These are phyloP conservation scores for Pachyseris speciosa DNA, from an alignment of 64 coral and sea anemone species.

Conservation along the genomic window DNA sequence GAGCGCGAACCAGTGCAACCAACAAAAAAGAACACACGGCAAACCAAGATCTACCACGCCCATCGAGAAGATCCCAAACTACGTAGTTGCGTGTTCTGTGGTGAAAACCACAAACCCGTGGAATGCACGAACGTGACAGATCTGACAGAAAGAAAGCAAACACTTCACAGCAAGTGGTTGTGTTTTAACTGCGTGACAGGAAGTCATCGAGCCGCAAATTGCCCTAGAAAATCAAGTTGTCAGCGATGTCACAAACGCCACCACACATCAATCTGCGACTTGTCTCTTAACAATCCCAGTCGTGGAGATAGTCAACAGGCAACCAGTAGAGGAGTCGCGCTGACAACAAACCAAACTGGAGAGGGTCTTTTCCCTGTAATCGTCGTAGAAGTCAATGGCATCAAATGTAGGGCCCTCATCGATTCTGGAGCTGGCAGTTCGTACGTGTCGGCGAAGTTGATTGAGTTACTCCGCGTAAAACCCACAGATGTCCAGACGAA, in stretches of 20 bases:
- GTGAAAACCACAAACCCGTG: slow-evolving; percentile 22
- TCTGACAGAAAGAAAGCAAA: slow-evolving; percentile 6
- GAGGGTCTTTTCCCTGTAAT: no score
- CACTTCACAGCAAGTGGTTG: background rate
- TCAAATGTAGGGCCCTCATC: no score
- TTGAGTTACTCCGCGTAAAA: background rate
- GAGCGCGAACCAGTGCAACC: background rate
- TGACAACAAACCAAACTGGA: background rate
- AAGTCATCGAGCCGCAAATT: slow-evolving; percentile 22
- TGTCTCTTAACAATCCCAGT: no score
- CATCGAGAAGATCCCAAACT: background rate
- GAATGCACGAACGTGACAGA: slow-evolving; percentile 5
- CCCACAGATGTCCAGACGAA: background rate
- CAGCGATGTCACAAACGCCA: background rate
- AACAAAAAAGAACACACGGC: background rate
- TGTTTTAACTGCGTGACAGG: slow-evolving; percentile 35
- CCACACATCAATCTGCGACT: background rate
- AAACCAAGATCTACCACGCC: background rate
- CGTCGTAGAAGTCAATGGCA: no score
- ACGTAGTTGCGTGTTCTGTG: slow-evolving; percentile 29
- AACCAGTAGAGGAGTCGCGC: no score
- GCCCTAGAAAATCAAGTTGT: slow-evolving; percentile 10
- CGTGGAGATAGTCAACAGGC: no score
- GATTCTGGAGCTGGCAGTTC: no score
- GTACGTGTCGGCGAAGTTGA: no score